A percentile compares a stretch with the other conserved stretches of the same genome.
Conservation (phyloP, 1,140 invertebrate genomes). For the Lethrus apterus region DNA sequence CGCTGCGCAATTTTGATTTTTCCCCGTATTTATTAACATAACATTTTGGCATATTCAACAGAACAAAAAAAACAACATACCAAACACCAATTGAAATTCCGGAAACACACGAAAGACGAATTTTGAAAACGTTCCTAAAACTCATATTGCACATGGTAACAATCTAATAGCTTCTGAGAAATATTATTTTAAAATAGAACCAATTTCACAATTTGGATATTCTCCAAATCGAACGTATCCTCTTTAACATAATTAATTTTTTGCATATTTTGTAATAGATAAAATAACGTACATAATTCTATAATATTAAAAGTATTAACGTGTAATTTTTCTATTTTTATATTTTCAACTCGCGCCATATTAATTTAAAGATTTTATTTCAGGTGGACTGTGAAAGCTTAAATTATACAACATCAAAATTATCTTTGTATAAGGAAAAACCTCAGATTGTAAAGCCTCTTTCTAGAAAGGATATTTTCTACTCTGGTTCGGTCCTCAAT, state of each 20-base stretch:
- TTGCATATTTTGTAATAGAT: background rate
- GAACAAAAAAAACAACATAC: no score
- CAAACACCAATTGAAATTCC: no score
- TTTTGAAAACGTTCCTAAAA: no score
- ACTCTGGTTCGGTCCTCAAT: constrained; percentile 88
- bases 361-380: constrained; percentile 18
- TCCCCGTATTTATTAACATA: background rate
- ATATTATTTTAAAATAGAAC: constrained; percentile 18
- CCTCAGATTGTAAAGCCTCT: constrained; percentile 79
- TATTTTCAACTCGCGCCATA: background rate
- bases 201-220: constrained; percentile 22
- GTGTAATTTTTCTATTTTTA: background rate
- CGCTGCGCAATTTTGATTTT: background rate
- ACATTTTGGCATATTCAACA: no score
- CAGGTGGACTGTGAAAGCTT: constrained; percentile 36
- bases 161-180: constrained; percentile 13
- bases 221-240: constrained; percentile 20
- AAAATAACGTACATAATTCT: background rate
- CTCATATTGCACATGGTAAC: background rate
- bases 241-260: background rate
- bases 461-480: constrained; percentile 96
- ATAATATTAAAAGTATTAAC: background rate
- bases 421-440: constrained; percentile 50
- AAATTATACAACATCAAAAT: constrained; percentile 40
- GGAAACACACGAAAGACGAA: no score